Conservation (phyloP, 1,140 invertebrate genomes). For the Melitaea cinxia region DNA sequence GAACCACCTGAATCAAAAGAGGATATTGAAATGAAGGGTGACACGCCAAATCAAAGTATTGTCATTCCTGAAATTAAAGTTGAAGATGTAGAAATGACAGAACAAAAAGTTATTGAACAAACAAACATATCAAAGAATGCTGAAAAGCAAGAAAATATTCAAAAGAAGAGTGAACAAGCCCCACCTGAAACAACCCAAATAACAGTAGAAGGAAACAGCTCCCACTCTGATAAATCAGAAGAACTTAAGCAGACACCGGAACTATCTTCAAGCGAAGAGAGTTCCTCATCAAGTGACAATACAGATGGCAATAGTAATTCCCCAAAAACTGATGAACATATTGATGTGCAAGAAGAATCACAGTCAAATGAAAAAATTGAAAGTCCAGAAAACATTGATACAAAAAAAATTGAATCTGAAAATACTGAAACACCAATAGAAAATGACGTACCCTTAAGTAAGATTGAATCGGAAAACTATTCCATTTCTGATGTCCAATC, state of each 20-base stretch:
- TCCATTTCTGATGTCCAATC: conserved; percentile 74
- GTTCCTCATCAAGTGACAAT: conserved; percentile 75
- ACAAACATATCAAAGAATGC: conserved; percentile 26
- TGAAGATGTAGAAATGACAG: conserved; percentile 72
- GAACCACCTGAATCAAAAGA: conserved; percentile 42
- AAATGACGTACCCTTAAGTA: conserved; percentile 26
- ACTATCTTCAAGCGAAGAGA: conserved; percentile 72
- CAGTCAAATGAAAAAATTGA: conserved; percentile 46
- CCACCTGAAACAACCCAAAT: conserved; percentile 33
- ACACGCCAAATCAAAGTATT: conserved; percentile 40
- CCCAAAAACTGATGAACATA: conserved; percentile 57
- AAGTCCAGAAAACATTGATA: conserved; percentile 23
- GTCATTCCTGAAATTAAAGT: conserved; percentile 71
- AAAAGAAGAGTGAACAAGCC: conserved; percentile 27
- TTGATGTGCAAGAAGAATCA: conserved; percentile 48
- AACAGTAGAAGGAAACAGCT: conserved; percentile 59
- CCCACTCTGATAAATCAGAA: conserved; percentile 58
- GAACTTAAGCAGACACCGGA: conserved; percentile 61
- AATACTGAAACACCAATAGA: conserved; percentile 30
- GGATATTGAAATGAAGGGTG: conserved; percentile 61
- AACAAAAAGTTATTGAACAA: conserved; percentile 58
- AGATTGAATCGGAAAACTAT: conserved; percentile 67
- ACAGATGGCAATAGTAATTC: conserved; percentile 75
- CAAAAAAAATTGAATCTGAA: conserved; percentile 25
- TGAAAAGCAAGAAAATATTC: conserved; percentile 23